Evolutionary conservation across 2,113 vertebrate species (phyloP), one percentile per base, ranked within the genome.

Genomic region (Hiodon alosoides): DNA sequence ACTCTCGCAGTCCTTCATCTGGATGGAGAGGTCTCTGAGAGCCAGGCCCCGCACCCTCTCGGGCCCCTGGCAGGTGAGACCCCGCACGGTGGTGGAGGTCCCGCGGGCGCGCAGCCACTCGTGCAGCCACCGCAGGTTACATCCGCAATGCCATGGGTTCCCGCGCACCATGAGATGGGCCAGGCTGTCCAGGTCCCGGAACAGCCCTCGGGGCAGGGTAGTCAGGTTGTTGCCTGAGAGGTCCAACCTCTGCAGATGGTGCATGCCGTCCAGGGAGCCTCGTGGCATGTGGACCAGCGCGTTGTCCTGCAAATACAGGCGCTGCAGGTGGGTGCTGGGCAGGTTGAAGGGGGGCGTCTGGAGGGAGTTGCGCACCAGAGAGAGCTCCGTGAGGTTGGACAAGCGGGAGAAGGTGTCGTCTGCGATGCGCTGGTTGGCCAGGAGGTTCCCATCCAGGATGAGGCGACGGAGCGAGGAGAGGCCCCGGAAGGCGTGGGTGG

Each of bases 141-240:
- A 98, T 31, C 94, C 93, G n/a, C 96, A 98, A 79, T 95, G 93
- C 96, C 96, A 98, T 4, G 96, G 96, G 85, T 98, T 98, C 76
- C 96, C 96, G 0, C 96, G 81, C 31, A 96, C 87, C 48, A 95
- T 89, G 51, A 98, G 86, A 81, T 96, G 95, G 0, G 89, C 92
- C 59, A 98, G 77, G 69, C 78, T 93, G 0, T 95, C 94, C 79
- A 98, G 76, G 47, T 95, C 96, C 1, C 95, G 94, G 67, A 98
- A 98, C 0, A 97, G 83, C 31, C 96, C 96, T 0, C 91, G 79
- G 0, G 95, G 96, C 78, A 98, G 81, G 0, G 94, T 94, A 10
- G 95, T 98, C 3, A 98, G 85, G 83, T 98, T 98, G 85, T 98
- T 98, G 77, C 94, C 96, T 10, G 96, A 98, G 58, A 98, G 81